Base-by-base conservation (phyloP, 2,113 vertebrate genomes). In the Laterallus jamaicensis region DNA sequence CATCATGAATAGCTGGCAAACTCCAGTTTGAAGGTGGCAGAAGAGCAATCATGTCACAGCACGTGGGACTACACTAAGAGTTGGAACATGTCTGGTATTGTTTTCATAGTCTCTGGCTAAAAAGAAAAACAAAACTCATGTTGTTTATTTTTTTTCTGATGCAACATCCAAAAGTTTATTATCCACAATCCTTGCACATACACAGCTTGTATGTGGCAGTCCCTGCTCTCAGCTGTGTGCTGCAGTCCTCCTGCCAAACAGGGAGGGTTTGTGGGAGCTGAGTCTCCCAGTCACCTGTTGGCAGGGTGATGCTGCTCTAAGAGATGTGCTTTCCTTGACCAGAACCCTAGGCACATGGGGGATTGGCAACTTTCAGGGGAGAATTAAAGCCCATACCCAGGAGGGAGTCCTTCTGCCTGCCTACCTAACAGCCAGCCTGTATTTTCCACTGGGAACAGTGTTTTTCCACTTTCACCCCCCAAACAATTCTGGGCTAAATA, bases 281-380 rank as follows among this genome's bases (percentile, higher is more conserved):
- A 26, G 35, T 59, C 15, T 7, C 9, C 69, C 73, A 39, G 77
- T 7, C 81, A 63, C 66, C 49, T 75, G 15, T 19, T 44, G 62
- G 47, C 49, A 74, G 35, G 12, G n/a, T 32, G 17, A 2, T 1
- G 1, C 19, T 76, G 18, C 62, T 1, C 0, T 1, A 8, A 4
- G 54, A 50, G 40, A 35, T 37, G 58, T 26, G 4, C 7, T 20
- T 49, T 82, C 55, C 26, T 69, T 79, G 58, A 35, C 3, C 58
- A 54, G 28, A 69, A 40, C 37, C 18, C 35, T 1, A 2, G 52
- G 15, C 22, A 17, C 0, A 0, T 22, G 44, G 28, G 16, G 37
- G 6, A 86, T 37, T 4, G 28, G 40, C 28, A 63, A 3, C 15
- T 67, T 88, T 44, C 22, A 31, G 16, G n/a, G 39, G 25, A 86